These are phyloP conservation scores for Drosophila fulvimacula DNA, from an alignment of 2,888 invertebrate species.

Conservation along the genomic window DNA sequence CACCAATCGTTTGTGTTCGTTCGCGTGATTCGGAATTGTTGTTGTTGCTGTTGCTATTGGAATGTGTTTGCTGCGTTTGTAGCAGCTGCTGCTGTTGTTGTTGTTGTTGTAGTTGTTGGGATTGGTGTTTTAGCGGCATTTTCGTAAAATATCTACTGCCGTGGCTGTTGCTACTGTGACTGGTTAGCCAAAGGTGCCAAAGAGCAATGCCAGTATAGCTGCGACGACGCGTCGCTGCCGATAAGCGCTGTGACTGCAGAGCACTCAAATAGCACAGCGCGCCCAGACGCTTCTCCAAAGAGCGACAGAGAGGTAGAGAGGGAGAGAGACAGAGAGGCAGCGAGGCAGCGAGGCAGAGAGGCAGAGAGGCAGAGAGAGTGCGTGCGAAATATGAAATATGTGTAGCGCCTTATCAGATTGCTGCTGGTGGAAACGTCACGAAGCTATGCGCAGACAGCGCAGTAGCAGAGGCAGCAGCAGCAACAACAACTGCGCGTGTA, in stretches of 20 bases:
- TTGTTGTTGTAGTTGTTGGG: constrained; percentile 18
- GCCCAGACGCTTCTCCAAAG: constrained; percentile 3
- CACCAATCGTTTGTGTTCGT: constrained; percentile 73
- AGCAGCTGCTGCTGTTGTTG: constrained; percentile 28
- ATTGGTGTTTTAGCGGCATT: constrained; percentile 45
- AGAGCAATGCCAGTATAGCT: constrained; percentile 51
- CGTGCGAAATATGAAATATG: constrained; percentile 33
- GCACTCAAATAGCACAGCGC: constrained; percentile 48
- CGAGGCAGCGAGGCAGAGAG: constrained; percentile 4
- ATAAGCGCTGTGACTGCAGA: constrained; percentile 40
- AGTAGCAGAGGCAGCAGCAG: constrained; percentile 9
- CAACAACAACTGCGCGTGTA: constrained; percentile 9
- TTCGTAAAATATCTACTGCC: constrained; percentile 38
- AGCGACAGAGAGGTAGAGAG: not conserved
- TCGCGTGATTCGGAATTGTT: constrained; percentile 34
- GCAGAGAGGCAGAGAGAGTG: constrained; percentile 15
- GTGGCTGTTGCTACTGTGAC: constrained; percentile 37
- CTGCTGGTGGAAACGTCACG: constrained; percentile 41
- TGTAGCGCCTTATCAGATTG: constrained; percentile 46
- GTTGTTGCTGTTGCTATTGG: constrained; percentile 35
- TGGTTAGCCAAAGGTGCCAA: constrained; percentile 58
- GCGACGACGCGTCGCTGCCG: constrained; percentile 49
- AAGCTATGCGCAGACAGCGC: constrained; percentile 35
- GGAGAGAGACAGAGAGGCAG: not conserved
- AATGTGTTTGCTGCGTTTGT: constrained; percentile 26